Evolutionary conservation across 2,797 vertebrate species (phyloP).

Genomic region (Phoxinus dragarum): DNA sequence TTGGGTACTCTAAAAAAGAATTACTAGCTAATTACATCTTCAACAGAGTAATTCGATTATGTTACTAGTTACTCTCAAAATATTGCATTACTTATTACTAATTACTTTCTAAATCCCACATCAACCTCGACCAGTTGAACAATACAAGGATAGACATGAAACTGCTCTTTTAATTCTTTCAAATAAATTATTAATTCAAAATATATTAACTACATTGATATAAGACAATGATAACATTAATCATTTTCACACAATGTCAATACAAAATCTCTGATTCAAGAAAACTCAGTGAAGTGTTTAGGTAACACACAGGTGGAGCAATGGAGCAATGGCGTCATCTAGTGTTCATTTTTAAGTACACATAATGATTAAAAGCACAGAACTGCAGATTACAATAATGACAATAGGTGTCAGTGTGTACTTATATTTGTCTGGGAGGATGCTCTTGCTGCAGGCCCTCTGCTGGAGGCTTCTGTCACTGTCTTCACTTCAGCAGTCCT

Average conservation of each 20-base stretch:
- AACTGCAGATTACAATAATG: not conserved
- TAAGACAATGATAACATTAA: not conserved
- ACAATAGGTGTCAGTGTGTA: constrained; percentile 52
- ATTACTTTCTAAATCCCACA: no score
- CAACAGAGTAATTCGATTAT: no score
- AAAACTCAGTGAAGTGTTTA: not conserved
- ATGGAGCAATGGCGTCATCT: constrained; percentile 13
- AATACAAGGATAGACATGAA: no score
- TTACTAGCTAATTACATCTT: no score
- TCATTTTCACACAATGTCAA: not conserved
- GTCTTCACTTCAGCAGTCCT: not conserved
- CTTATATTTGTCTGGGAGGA: constrained; percentile 13
- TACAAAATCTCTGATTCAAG: not conserved
- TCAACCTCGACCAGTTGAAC: no score
- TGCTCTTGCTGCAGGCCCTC: not conserved
- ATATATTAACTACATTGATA: not conserved
- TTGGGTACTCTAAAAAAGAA: no score
- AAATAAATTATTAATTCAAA: no score
- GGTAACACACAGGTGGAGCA: not conserved
- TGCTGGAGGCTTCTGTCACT: constrained; percentile 36
- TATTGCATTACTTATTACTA: no score
- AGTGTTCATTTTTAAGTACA: not conserved
- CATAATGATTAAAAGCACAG: not conserved
- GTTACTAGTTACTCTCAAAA: no score
- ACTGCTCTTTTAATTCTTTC: no score